phyloP scores from a whole-genome alignment of 2,888 invertebrate genomes.

The Ichneumoninae sp. region DNA sequence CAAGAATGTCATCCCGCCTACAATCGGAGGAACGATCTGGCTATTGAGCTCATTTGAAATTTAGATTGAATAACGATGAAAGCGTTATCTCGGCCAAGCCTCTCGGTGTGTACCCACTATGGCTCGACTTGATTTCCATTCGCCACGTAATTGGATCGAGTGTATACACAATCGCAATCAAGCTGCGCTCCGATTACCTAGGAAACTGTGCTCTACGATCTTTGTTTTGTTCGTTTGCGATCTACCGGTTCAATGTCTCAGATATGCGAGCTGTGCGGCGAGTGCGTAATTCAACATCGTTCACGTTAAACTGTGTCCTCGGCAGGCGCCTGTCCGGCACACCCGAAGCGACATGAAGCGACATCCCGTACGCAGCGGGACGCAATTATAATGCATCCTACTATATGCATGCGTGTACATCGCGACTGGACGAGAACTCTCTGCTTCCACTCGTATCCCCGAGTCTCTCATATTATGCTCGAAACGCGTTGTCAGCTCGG shows the following conservation, averaged over 20 bases:
- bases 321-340: constrained; percentile 34
- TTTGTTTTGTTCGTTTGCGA: constrained; percentile 31
- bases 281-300: constrained; percentile 26
- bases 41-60: constrained; percentile 56
- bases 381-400: constrained; percentile 28
- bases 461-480: constrained; percentile 38
- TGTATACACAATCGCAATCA: constrained; percentile 55
- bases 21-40: constrained; percentile 2
- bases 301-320: constrained; percentile 28
- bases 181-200: constrained; percentile 54
- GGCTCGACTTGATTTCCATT: constrained; percentile 29
- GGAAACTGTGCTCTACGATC: constrained; percentile 16
- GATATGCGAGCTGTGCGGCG: constrained; percentile 4
- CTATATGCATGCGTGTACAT: constrained; percentile 25
- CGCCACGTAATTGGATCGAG: constrained; percentile 57
- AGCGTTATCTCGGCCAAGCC: constrained; percentile 47
- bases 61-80: constrained; percentile 59
- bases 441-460: background rate
- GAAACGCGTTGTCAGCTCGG: constrained; percentile 44
- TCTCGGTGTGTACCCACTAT: background rate
- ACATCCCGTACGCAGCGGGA: constrained; percentile 26
- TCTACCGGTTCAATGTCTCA: constrained; percentile 14
- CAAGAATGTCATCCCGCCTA: constrained; percentile 22
- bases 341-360: constrained; percentile 30
- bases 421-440: constrained; percentile 13